Evolutionary conservation across 2,797 vertebrate genomes (phyloP).

Genomic region (Clarias laeviceps): DNA sequence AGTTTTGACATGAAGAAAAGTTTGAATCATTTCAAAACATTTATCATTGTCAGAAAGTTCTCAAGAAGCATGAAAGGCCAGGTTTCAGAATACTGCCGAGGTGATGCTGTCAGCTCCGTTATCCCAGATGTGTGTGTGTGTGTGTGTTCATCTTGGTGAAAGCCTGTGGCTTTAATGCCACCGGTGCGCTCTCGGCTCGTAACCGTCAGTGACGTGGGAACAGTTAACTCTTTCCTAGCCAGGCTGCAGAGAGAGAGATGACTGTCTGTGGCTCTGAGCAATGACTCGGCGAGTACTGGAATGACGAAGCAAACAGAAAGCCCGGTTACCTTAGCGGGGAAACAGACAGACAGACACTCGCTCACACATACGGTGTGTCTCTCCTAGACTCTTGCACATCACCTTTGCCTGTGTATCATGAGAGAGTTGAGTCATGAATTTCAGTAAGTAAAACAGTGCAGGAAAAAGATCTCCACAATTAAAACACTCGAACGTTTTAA

Average conservation of each 20-base stretch:
- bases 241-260: conserved; percentile 51
- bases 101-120: conserved; percentile 5
- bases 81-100: conserved; percentile 7
- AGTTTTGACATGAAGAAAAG: conserved; percentile 1
- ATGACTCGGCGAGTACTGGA: conserved; percentile 61
- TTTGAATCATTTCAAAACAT: conserved; percentile 24
- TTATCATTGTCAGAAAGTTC: neutral
- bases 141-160: conserved; percentile 11
- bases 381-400: conserved; percentile 24
- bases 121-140: conserved; percentile 8
- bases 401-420: conserved; percentile 19
- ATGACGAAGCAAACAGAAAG: conserved; percentile 67
- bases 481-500: too few relatives aligned
- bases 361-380: neutral
- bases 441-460: conserved; percentile 36
- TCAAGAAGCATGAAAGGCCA: neutral
- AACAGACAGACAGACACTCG: neutral
- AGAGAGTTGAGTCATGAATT: conserved; percentile 54
- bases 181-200: conserved; percentile 40
- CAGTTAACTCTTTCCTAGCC: conserved; percentile 63
- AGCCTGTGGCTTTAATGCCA: conserved; percentile 28
- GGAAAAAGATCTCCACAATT: neutral
- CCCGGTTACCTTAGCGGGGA: conserved; percentile 46
- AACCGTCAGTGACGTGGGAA: conserved; percentile 47
- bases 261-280: conserved; percentile 51